These are phyloP conservation scores for Himalopsyche tibetana DNA, from an alignment of 2,888 invertebrate species.

Conservation along the genomic window DNA sequence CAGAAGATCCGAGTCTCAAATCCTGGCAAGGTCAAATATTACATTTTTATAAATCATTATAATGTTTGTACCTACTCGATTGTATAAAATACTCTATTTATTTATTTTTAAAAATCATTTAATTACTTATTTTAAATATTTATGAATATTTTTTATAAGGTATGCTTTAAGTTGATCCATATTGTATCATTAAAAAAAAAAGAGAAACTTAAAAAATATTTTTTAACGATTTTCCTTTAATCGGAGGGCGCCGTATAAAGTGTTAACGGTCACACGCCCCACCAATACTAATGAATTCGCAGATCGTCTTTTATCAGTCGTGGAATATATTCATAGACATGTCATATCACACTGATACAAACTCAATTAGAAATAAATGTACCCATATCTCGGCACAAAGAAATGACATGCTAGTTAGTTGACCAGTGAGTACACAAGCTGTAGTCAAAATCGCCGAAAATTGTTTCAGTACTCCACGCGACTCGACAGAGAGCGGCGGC, in stretches of 20 bases:
- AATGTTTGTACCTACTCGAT: no score
- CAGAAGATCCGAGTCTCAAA: background rate
- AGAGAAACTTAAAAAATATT: no score
- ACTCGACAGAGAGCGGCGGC: slow-evolving; percentile 28
- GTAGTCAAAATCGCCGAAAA: slow-evolving; percentile 28
- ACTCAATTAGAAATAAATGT: slow-evolving; percentile 23
- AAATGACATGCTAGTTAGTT: background rate
- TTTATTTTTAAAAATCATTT: no score
- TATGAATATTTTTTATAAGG: no score
- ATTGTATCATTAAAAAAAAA: no score
- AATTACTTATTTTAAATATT: no score
- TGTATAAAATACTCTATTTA: no score
- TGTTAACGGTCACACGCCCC: slow-evolving; percentile 4
- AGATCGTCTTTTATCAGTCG: slow-evolving; percentile 46
- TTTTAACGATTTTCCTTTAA: background rate
- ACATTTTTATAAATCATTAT: background rate
- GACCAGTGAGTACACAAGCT: background rate
- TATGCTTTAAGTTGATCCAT: no score
- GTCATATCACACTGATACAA: slow-evolving; percentile 35
- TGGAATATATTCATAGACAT: slow-evolving; percentile 48
- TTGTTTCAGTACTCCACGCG: slow-evolving; percentile 15
- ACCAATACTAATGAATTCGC: slow-evolving; percentile 7
- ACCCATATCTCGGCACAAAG: slow-evolving; percentile 41
- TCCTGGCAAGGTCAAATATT: background rate
- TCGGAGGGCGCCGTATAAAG: background rate